These are phyloP conservation scores for Drosophila acutilabella DNA, from an alignment of 2,888 invertebrate genomes.

Conservation along the genomic window DNA sequence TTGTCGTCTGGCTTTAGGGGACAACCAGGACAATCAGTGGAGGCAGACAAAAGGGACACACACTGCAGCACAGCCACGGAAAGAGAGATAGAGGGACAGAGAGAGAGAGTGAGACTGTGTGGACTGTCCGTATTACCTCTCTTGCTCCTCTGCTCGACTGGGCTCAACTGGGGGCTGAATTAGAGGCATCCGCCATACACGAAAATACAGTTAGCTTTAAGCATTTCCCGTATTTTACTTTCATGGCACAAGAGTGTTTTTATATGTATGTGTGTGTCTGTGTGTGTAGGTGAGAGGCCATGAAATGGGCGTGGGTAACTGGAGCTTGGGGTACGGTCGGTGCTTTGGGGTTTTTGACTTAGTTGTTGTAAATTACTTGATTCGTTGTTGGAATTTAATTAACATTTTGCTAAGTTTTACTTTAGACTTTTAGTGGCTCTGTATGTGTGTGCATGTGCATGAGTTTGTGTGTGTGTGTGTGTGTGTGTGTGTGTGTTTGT, in stretches of 20 bases:
- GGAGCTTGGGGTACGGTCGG: constrained; percentile 35
- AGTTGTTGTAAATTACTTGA: constrained; percentile 80
- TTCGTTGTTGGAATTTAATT: constrained; percentile 80
- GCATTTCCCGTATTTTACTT: constrained; percentile 80
- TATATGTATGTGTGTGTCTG: constrained; percentile 21
- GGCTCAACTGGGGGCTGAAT: constrained; percentile 41
- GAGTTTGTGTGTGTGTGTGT: constrained; percentile 3
- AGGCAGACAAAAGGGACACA: constrained; percentile 45
- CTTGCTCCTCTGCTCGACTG: constrained; percentile 12
- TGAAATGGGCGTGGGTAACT: constrained; percentile 23
- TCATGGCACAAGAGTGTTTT: constrained; percentile 54
- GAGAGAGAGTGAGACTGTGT: not conserved
- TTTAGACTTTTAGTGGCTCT: constrained; percentile 75
- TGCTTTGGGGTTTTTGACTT: constrained; percentile 78
- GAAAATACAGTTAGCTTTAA: constrained; percentile 80
- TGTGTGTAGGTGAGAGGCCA: constrained; percentile 36
- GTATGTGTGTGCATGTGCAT: constrained; percentile 13
- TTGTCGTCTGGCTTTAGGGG: constrained; percentile 49
- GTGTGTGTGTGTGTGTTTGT: constrained; percentile 8
- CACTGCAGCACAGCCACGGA: constrained; percentile 18
- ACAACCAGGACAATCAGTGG: constrained; percentile 52
- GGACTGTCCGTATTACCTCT: not conserved
- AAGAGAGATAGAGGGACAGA: not conserved
- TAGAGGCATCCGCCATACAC: constrained; percentile 74
- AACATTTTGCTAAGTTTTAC: constrained; percentile 79